Evolutionary conservation across 2,797 vertebrate species (phyloP).

Genomic region (Apogon hyalosoma): DNA sequence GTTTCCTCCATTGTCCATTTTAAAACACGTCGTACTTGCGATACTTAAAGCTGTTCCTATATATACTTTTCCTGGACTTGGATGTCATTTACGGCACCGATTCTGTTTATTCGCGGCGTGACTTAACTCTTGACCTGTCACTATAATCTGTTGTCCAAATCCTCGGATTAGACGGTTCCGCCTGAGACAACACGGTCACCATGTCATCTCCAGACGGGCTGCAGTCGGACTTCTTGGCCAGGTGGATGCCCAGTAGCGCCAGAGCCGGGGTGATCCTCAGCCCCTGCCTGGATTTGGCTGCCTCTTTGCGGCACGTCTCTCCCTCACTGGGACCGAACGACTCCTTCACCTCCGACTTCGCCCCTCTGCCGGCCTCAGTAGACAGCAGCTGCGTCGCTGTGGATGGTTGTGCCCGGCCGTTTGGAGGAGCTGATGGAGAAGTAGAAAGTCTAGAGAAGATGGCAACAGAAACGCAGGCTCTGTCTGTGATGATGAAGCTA

Average conservation of each 20-base stretch:
- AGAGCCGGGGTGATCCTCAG: slow-evolving; percentile 90
- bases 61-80: slow-evolving; percentile 21
- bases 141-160: slow-evolving; percentile 65
- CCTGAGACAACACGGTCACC: slow-evolving; percentile 40
- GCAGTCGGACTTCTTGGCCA: slow-evolving; percentile 81
- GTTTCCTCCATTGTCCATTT: too few species aligned
- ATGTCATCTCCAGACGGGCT: slow-evolving; percentile 88
- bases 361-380: slow-evolving; percentile 79
- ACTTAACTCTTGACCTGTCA: slow-evolving; percentile 59
- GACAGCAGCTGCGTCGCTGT: slow-evolving; percentile 82
- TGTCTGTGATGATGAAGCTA: slow-evolving; percentile 86
- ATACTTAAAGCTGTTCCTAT: slow-evolving; percentile 1
- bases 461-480: slow-evolving; percentile 57
- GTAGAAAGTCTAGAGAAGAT: slow-evolving; percentile 56
- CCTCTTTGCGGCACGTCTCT: slow-evolving; percentile 61
- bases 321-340: slow-evolving; percentile 63
- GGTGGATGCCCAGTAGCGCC: slow-evolving; percentile 86
- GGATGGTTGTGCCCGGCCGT: slow-evolving; percentile 13
- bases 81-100: not conserved
- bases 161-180: slow-evolving; percentile 61
- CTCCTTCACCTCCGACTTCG: slow-evolving; percentile 78
- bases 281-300: slow-evolving; percentile 72
- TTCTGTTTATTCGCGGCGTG: slow-evolving; percentile 36
- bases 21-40: too few species aligned
- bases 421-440: slow-evolving; percentile 41